Evolutionary conservation across 2,113 vertebrate species (phyloP), one percentile per base, ranked within the genome.

Genomic region (Chaenogobius annularis): DNA sequence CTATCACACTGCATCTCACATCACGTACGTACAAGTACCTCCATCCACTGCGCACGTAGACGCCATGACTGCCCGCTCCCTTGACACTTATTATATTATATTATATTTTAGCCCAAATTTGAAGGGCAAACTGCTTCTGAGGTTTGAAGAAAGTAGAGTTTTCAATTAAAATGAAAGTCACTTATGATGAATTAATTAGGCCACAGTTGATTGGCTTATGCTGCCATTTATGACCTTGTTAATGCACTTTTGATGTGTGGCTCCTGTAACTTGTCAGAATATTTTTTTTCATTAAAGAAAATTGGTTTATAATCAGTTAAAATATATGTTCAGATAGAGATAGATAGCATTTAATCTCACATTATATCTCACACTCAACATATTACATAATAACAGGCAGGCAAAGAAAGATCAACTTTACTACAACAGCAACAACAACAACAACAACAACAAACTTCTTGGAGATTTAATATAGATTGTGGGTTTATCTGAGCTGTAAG

Each of bases 61-160:
- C 48, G 61, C 81, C 72, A 75, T 20, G 40, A 69, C 75, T 66
- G 7, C 61, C 17, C 13, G 22, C 43, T 71, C 46, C 77, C 79
- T 78, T 78, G 68, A 65, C 20, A 65, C 12, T n/a, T n/a, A n/a
- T n/a, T n/a, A n/a, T n/a, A n/a, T n/a, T n/a, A n/a, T n/a, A n/a
- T n/a, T 3, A 58, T 10, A 35, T 14, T 40, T 8, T 14, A 26
- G 35, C 7, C 9, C 43, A 7, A 19, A 66, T 13, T 15, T 59
- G 66, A 46, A 54, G 37, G n/a, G 15, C 23, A 10, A 13, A 35
- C 7, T 10, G 20, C 7, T 14, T 50, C 14, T 48, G 17, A 22
- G 10, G 59, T 8, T 12, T 20, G 56, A n/a, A 19, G 35, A 63
- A 63, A 43, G 11, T 15, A 43, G 61, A 19, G 17, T 43, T 63